These are phyloP conservation scores for Sebastes matsubarae DNA, from an alignment of 2,797 vertebrate species.

Conservation along the genomic window DNA sequence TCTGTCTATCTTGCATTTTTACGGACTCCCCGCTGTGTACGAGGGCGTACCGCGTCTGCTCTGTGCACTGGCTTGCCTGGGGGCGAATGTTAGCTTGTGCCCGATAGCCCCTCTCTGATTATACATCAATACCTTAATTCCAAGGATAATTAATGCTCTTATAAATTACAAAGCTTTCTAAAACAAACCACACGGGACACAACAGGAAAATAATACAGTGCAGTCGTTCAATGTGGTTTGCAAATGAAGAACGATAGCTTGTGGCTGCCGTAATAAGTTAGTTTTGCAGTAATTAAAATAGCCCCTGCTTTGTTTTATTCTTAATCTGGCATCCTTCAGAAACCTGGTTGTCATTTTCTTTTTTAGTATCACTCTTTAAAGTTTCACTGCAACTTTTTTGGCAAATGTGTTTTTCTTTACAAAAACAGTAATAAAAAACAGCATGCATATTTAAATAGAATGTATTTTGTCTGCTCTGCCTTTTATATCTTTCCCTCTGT, in stretches of 20 bases:
- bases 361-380: conserved; percentile 34
- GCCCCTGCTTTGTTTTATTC: conserved; percentile 33
- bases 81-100: conserved; percentile 68
- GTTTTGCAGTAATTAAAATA: conserved; percentile 52
- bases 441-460: conserved; percentile 60
- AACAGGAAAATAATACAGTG: conserved; percentile 55
- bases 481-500: conserved; percentile 34
- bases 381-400: conserved; percentile 41
- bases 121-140: conserved; percentile 81
- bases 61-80: conserved; percentile 64
- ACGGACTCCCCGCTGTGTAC: conserved; percentile 54
- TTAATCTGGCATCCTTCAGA: conserved; percentile 30
- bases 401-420: conserved; percentile 29
- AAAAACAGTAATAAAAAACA: conserved; percentile 53
- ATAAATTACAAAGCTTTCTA: conserved; percentile 80
- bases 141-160: conserved; percentile 81
- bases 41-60: conserved; percentile 50
- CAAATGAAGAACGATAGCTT: conserved; percentile 48
- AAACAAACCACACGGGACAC: conserved; percentile 69
- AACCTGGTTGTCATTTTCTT: conserved; percentile 18
- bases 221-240: conserved; percentile 42
- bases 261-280: conserved; percentile 38
- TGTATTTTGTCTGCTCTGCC: conserved; percentile 39
- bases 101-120: conserved; percentile 78
- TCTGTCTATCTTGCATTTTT: conserved; percentile 43